Base-by-base conservation (phyloP, 1,140 invertebrate genomes). In the Cydia strobilella region DNA sequence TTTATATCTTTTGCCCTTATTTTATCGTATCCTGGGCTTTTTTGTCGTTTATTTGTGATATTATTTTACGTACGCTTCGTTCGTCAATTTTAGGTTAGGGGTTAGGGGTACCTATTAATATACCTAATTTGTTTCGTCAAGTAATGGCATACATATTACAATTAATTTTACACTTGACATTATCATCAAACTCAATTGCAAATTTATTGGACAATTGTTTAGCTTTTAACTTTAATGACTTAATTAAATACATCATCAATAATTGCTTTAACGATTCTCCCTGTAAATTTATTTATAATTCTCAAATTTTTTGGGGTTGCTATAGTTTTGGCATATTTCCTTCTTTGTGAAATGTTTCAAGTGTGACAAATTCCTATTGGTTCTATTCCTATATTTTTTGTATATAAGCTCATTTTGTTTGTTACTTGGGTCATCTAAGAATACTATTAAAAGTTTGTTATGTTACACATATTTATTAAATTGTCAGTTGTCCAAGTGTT, bases 341-440 rank as follows among this genome's bases (percentile, higher is more conserved):
- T 48, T 74, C 66, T 74, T 74, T 45, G 25, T 66, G 5, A 25
- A 45, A 51, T 66, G 15, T 74, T 74, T 66, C 39, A 25, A 5
- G 74, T 39, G 5, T 66, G 66, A 27, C 23, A 23, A 5, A 74
- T 74, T 15, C n/a, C 23, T 74, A 13, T 74, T 74, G 35, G 62
- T 74, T 66, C 35, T 66, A 27, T 74, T 74, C 48, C 74, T 42
- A 66, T 66, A 74, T 66, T n/a, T 66, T 25, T 48, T 74, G 27
- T 74, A 74, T 25, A 74, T 74, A 25, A 74, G 15, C 15, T 45
- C 35, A 51, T 74, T 74, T 66, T 66, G 3, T 25, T 42, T 65
- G n/a, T 74, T 74, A n/a, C 2, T 65, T 12, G 42, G n/a, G 66
- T 74, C 73, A 2, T 18, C 62, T 20, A 62, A 3, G 18, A 31